These are phyloP conservation scores for Champsocephalus esox DNA, from an alignment of 2,797 vertebrate species.

Conservation along the genomic window DNA sequence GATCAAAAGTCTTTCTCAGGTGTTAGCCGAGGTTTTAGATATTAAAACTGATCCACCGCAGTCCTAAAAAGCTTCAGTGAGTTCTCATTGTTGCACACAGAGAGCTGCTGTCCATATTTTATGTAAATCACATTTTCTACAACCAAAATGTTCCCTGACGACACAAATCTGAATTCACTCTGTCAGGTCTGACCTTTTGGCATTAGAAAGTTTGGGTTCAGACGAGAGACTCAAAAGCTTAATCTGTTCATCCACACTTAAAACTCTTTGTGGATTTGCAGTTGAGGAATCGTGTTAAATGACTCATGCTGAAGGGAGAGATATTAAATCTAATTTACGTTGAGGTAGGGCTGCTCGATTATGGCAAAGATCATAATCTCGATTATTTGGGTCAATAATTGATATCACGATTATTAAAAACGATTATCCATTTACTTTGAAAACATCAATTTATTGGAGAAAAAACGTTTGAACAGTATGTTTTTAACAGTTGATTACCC, in stretches of 20 bases:
- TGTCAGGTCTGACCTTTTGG: conserved; percentile 66
- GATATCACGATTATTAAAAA: too few relatives aligned
- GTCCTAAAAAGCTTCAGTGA: conserved; percentile 8
- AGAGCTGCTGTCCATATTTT: conserved; percentile 61
- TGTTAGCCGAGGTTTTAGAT: conserved; percentile 23
- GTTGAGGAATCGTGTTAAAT: conserved; percentile 14
- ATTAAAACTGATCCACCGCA: conserved; percentile 15
- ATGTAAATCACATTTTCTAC: conserved; percentile 58
- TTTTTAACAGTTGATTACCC: too few relatives aligned
- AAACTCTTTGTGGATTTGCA: conserved; percentile 56
- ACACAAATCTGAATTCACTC: conserved; percentile 62
- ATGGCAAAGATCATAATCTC: too few relatives aligned
- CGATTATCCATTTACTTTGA: too few relatives aligned
- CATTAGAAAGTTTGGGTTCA: conserved; percentile 61
- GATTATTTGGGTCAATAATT: too few relatives aligned
- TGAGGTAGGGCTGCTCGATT: too few relatives aligned
- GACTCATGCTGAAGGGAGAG: conserved; percentile 5
- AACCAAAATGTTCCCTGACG: conserved; percentile 56
- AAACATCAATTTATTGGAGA: too few relatives aligned
- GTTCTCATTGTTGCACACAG: conserved; percentile 50
- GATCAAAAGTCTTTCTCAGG: conserved; percentile 19
- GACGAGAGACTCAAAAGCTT: conserved; percentile 54
- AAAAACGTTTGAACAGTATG: too few relatives aligned
- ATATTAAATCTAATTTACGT: conserved; percentile 1
- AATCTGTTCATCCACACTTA: conserved; percentile 65